Evolutionary conservation across 2,888 invertebrate genomes (phyloP).

Genomic region (Erebia epiphron): DNA sequence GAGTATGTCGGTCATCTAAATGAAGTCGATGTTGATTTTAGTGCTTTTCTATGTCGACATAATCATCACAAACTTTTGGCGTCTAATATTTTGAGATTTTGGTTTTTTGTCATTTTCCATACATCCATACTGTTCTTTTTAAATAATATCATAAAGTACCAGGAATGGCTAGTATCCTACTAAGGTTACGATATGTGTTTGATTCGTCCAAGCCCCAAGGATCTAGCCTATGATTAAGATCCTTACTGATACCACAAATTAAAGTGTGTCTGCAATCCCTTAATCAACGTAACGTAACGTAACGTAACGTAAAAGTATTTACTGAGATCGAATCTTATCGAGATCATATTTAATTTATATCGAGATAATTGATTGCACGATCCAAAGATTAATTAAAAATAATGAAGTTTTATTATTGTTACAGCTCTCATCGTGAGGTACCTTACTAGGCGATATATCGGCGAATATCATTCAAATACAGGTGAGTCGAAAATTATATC

Average conservation of each 20-base stretch:
- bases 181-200: too few species aligned
- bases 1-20: slow-evolving; percentile 17
- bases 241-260: too few species aligned
- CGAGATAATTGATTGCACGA: background rate
- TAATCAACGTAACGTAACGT: too few species aligned
- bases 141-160: too few species aligned
- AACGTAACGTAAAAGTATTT: too few species aligned
- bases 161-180: too few species aligned
- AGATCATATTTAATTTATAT: too few species aligned
- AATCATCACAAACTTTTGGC: background rate
- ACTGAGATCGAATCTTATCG: too few species aligned
- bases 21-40: slow-evolving; percentile 5
- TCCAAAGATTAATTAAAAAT: slow-evolving; percentile 11
- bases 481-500: slow-evolving; percentile 73
- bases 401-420: slow-evolving; percentile 53
- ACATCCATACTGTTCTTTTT: too few species aligned
- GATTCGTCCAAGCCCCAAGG: too few species aligned
- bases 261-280: too few species aligned
- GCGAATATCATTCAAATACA: slow-evolving; percentile 91
- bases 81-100: slow-evolving; percentile 12
- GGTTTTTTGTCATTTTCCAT: background rate
- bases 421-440: slow-evolving; percentile 90
- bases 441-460: slow-evolving; percentile 89
- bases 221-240: too few species aligned
- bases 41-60: background rate